Percentiles rank a stretch among this genome's conserved stretches.
Evolutionary conservation across 2,797 vertebrate genomes (phyloP).

Genomic region (Chloroceryle amazona): DNA sequence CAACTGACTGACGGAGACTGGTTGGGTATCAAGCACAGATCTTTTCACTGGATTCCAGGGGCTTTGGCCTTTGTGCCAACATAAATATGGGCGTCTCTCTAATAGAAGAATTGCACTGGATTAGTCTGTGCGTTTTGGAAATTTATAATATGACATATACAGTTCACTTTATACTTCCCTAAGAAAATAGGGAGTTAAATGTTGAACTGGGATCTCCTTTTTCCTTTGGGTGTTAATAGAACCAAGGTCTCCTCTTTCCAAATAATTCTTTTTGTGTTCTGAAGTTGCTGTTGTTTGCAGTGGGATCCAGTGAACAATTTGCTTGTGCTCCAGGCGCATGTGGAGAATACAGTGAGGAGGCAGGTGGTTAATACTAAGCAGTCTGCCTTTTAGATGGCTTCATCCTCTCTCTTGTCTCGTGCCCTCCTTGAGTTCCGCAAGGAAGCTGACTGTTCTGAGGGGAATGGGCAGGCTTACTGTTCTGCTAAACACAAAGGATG

Average conservation of each 20-base stretch:
- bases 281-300: not conserved
- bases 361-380: not conserved
- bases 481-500: not conserved
- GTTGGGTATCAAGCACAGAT: not conserved
- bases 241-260: not conserved
- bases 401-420: not conserved
- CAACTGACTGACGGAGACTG: not conserved
- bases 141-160: not conserved
- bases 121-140: constrained; percentile 27
- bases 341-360: not conserved
- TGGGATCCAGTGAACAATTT: not conserved
- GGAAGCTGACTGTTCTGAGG: not conserved
- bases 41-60: constrained; percentile 27
- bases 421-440: not conserved
- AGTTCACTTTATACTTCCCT: not conserved
- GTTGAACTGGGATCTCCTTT: not conserved
- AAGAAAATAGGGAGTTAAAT: constrained; percentile 37
- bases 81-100: constrained; percentile 64
- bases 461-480: not conserved
- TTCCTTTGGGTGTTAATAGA: not conserved
- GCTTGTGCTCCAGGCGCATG: not conserved
- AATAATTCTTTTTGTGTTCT: not conserved
- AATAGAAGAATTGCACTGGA: constrained; percentile 16
- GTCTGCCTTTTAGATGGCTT: not conserved
- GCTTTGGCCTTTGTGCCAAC: constrained; percentile 25